Base-by-base conservation (phyloP, 2,113 vertebrate species). In the Pitta sordida region DNA sequence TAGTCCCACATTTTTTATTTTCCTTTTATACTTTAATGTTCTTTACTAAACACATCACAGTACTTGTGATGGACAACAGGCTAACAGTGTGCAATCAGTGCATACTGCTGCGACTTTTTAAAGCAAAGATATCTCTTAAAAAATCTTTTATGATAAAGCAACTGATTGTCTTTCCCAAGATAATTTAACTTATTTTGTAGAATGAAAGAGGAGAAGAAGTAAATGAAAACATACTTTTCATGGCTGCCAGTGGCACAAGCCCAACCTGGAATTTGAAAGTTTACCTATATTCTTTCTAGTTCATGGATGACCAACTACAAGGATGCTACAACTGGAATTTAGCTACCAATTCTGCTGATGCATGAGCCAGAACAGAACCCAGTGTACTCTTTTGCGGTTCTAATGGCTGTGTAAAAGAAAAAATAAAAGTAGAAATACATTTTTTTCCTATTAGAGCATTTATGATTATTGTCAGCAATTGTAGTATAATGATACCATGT, bases 121-220 rank as follows among this genome's bases (percentile, higher is more conserved):
- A 95, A 82, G 85, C 64, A 79, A 81, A 95, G 85, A 67, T 18
- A 74, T 90, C 32, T 86, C 80, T 88, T 95, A 7, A 18, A 63
- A 87, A 88, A 82, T 53, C 22, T 75, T 12, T 84, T 75, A 63
- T 62, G 70, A 41, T 95, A 60, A 67, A 86, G 51, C 34, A 49
- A 32, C 29, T 86, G 93, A 91, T 95, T 88, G 68, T 93, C 90
- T 95, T 90, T 87, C 70, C 81, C 90, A 83, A 69, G 95, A 75
- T 92, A 91, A 91, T 71, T 91, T 92, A 91, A 91, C 69, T 91
- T 93, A 78, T 94, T 94, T 95, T 96, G 74, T 90, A 69, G 92
- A 95, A 90, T 93, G 49, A 80, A 70, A 86, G 51, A 44, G 37
- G 34, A 82, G 68, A 55, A 67, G 6, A 43, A 91, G 7, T 79